Evolutionary conservation across 2,113 vertebrate species (phyloP).

Genomic region (Columba janthina): DNA sequence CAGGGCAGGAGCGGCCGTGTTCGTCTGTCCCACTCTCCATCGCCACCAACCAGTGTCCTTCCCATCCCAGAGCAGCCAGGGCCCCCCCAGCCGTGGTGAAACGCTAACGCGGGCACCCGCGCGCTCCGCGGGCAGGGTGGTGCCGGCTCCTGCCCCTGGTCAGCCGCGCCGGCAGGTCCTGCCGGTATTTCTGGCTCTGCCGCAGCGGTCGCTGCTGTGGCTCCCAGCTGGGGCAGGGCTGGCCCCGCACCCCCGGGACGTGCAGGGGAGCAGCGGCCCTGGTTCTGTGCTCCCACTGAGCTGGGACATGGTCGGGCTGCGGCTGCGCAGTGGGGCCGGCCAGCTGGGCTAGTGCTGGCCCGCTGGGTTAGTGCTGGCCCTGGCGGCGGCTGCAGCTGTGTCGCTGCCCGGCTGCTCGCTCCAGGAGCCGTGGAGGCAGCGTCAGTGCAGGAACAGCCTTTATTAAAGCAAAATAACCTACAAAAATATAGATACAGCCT

Average conservation of each 20-base stretch:
- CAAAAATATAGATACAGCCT: constrained; percentile 67
- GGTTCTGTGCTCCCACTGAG: fast-evolving
- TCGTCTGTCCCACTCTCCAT: no score
- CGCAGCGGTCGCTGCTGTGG: background rate
- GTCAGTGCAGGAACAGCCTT: constrained; percentile 67
- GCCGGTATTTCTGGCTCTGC: constrained; percentile 52
- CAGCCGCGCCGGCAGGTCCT: background rate
- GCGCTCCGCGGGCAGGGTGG: background rate
- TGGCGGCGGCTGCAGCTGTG: no score
- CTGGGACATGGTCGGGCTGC: no score
- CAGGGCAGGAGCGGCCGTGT: background rate
- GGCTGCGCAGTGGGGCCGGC: no score
- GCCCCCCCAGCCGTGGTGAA: background rate
- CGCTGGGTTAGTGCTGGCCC: no score
- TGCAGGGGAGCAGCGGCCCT: fast-evolving
- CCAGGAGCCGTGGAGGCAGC: background rate
- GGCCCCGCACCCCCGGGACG: fast-evolving
- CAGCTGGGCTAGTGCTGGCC: no score
- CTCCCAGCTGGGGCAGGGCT: background rate
- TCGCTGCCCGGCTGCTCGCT: background rate
- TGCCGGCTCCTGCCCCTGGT: background rate
- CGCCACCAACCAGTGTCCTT: no score
- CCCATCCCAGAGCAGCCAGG: fast-evolving
- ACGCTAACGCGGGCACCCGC: fast-evolving
- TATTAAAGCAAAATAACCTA: constrained; percentile 72